Conservation (phyloP, 2,797 vertebrate species). For the Microctenopoma stevenorrisi region DNA sequence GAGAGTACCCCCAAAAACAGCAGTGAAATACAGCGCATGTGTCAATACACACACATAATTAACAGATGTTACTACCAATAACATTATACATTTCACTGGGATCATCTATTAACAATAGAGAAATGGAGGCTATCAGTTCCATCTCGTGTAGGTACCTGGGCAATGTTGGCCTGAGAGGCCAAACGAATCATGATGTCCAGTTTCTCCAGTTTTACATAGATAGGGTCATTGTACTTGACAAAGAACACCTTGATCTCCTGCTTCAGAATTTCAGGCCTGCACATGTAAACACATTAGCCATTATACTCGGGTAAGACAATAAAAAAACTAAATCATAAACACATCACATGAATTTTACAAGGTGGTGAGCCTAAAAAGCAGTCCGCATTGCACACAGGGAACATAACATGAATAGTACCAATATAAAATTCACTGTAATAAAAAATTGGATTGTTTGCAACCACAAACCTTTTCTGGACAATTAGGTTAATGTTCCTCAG, state of each 20-base stretch:
- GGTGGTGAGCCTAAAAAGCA: no score
- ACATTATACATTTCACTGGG: background rate
- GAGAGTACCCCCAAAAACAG: conserved; percentile 8
- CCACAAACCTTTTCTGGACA: conserved; percentile 94
- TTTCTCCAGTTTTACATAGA: conserved; percentile 98
- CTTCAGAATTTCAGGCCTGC: conserved; percentile 96
- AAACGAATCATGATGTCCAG: conserved; percentile 99
- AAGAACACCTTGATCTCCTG: conserved; percentile 99
- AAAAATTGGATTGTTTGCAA: background rate
- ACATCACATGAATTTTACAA: background rate
- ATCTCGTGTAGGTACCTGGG: conserved; percentile 85
- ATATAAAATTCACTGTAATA: background rate
- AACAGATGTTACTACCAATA: background rate
- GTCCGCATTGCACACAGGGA: no score
- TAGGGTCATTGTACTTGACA: conserved; percentile 98
- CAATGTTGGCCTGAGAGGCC: conserved; percentile 98
- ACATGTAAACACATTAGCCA: conserved; percentile 18
- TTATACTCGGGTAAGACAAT: background rate
- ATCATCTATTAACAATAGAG: background rate
- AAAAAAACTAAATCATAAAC: background rate
- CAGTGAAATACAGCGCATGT: background rate
- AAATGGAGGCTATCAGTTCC: background rate
- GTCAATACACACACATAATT: background rate
- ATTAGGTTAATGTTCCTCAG: conserved; percentile 99
- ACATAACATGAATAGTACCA: background rate